Conservation (phyloP, 2,888 invertebrate species). For the Drosophila anomelani region DNA sequence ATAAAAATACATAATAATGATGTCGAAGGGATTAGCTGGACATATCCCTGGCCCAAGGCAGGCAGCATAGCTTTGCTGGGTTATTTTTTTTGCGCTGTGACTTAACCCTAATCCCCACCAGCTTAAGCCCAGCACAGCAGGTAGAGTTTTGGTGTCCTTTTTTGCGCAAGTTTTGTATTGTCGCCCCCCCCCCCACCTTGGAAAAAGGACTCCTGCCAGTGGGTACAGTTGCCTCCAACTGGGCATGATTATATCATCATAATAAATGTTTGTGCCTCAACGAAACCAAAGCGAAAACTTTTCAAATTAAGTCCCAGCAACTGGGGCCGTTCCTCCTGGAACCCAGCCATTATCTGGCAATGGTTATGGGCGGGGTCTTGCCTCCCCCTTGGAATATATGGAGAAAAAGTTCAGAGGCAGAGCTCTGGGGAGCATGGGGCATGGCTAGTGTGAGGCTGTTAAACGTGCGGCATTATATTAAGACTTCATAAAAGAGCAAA, state of each 20-base stretch:
- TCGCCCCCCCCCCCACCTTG: not conserved
- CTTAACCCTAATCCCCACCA: slow-evolving; percentile 26
- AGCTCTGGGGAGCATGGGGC: not conserved
- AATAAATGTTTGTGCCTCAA: slow-evolving; percentile 71
- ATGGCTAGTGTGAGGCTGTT: slow-evolving; percentile 68
- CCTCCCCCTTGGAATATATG: not conserved
- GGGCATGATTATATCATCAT: slow-evolving; percentile 79
- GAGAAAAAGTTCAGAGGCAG: slow-evolving; percentile 2
- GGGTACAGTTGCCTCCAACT: slow-evolving; percentile 66
- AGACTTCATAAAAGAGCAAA: slow-evolving; percentile 81
- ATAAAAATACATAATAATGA: slow-evolving; percentile 63
- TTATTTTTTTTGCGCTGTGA: slow-evolving; percentile 36
- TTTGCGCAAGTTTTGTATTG: slow-evolving; percentile 3
- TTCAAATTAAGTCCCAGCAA: slow-evolving; percentile 74
- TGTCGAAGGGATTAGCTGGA: slow-evolving; percentile 48
- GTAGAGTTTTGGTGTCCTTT: not conserved
- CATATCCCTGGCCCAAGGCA: not conserved
- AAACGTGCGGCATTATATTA: slow-evolving; percentile 77
- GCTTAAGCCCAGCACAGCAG: slow-evolving; percentile 20
- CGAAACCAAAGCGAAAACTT: slow-evolving; percentile 71
- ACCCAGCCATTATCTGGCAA: slow-evolving; percentile 34
- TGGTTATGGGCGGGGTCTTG: slow-evolving; percentile 16
- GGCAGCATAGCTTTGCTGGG: slow-evolving; percentile 44
- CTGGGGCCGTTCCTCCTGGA: slow-evolving; percentile 30
- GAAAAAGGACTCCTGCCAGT: slow-evolving; percentile 15